Evolutionary conservation across 1,140 invertebrate species (phyloP).

Genomic region (Lordiphosa stackelbergi): DNA sequence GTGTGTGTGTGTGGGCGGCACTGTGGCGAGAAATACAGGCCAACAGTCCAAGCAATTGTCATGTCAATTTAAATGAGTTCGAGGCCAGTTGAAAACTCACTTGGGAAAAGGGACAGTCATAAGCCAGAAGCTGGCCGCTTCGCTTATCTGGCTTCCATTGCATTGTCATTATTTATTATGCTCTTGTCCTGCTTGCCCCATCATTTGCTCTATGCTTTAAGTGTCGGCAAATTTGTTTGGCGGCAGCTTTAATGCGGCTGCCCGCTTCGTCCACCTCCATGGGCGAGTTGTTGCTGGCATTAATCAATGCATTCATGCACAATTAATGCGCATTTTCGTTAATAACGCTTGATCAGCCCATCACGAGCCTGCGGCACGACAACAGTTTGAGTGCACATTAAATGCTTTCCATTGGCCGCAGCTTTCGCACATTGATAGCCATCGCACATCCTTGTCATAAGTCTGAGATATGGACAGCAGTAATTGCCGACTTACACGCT

Average conservation of each 20-base stretch:
- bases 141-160: conserved; percentile 30
- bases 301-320: conserved; percentile 63
- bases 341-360: conserved; percentile 55
- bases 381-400: conserved; percentile 14
- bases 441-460: conserved; percentile 3
- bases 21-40: conserved; percentile 25
- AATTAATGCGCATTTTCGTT: conserved; percentile 63
- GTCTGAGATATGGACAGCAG: too few relatives aligned
- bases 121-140: conserved; percentile 8
- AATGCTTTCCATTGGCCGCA: conserved; percentile 18
- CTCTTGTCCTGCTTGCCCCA: conserved; percentile 21
- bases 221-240: conserved; percentile 33
- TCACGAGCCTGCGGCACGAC: conserved; percentile 7
- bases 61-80: conserved; percentile 43
- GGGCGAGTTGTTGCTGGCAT: conserved; percentile 33
- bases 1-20: background rate
- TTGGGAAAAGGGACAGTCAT: conserved; percentile 4
- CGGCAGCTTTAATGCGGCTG: conserved; percentile 29
- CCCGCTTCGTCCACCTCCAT: conserved; percentile 1
- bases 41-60: conserved; percentile 25
- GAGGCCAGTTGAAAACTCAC: conserved; percentile 29
- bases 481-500: too few relatives aligned
- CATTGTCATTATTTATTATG: conserved; percentile 55
- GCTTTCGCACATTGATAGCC: conserved; percentile 10
- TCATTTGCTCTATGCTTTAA: conserved; percentile 40